A percentile compares a stretch with the other conserved stretches of the same genome.
phyloP scores from a whole-genome alignment of 2,888 invertebrate genomes.

The Eumacrocentrus americanus region DNA sequence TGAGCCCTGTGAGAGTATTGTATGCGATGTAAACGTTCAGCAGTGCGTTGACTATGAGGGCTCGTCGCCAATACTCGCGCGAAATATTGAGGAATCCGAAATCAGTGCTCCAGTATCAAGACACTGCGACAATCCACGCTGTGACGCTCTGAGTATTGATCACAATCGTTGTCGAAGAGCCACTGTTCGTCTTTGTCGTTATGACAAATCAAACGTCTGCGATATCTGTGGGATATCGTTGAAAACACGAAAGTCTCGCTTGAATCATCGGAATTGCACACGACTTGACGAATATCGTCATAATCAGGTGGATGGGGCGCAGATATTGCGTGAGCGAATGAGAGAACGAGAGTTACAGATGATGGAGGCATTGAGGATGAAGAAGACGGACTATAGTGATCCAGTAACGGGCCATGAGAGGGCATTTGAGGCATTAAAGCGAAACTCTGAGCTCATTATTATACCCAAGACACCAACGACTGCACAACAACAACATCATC shows the following conservation, averaged over 20 bases:
- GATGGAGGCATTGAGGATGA: conserved; percentile 45
- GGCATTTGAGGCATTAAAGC: conserved; percentile 49
- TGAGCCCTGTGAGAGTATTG: conserved; percentile 52
- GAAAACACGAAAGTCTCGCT: conserved; percentile 45
- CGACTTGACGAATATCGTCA: conserved; percentile 49
- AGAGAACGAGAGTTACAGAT: conserved; percentile 54
- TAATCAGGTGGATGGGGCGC: conserved; percentile 45
- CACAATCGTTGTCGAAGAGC: conserved; percentile 53
- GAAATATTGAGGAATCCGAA: conserved; percentile 48
- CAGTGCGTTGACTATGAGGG: conserved; percentile 47
- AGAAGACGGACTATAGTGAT: conserved; percentile 48
- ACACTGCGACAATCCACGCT: conserved; percentile 47
- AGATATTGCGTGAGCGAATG: conserved; percentile 51
- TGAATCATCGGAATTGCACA: conserved; percentile 51
- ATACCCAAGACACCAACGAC: conserved; percentile 45
- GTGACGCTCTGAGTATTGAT: conserved; percentile 55
- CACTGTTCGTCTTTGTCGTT: conserved; percentile 38
- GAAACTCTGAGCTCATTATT: conserved; percentile 54
- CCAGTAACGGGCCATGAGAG: conserved; percentile 44
- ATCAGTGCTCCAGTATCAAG: conserved; percentile 51
- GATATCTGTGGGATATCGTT: conserved; percentile 51
- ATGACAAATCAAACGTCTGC: conserved; percentile 43
- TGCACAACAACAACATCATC: conserved; percentile 19
- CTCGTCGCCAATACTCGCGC: conserved; percentile 48
- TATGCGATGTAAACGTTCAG: conserved; percentile 52